phyloP scores from a whole-genome alignment of 1,140 invertebrate species.

The Frieseomelitta varia region DNA sequence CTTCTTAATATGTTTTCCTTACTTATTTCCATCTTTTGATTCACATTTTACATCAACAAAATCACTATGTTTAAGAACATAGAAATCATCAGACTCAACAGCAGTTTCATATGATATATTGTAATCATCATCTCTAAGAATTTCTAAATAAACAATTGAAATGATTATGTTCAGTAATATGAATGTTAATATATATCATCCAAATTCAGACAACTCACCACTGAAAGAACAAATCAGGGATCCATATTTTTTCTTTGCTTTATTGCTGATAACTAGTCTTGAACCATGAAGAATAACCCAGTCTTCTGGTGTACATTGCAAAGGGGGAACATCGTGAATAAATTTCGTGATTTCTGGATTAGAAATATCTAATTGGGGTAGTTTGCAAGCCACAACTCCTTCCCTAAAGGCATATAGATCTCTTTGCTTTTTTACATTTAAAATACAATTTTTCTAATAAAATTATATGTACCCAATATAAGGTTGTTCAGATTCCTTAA shows the following conservation, averaged over 20 bases:
- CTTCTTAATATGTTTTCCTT: constrained; percentile 42
- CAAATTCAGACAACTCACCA: constrained; percentile 67
- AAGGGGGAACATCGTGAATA: constrained; percentile 83
- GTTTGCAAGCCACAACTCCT: constrained; percentile 82
- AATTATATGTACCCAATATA: constrained; percentile 57
- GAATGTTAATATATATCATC: neutral
- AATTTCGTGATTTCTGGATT: constrained; percentile 88
- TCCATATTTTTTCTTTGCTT: constrained; percentile 80
- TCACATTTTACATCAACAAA: constrained; percentile 85
- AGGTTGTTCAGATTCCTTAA: constrained; percentile 68
- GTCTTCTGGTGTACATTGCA: constrained; percentile 84
- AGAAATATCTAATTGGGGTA: constrained; percentile 85
- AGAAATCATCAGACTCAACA: constrained; percentile 83
- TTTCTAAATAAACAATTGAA: constrained; percentile 81
- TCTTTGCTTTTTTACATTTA: constrained; percentile 3
- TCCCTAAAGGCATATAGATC: constrained; percentile 55
- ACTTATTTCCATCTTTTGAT: constrained; percentile 81
- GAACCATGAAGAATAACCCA: constrained; percentile 81
- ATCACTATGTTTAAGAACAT: constrained; percentile 85
- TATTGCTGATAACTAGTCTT: constrained; percentile 82
- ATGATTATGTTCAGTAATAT: neutral
- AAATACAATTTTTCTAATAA: constrained; percentile 7
- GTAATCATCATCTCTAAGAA: constrained; percentile 85
- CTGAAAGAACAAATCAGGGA: constrained; percentile 82
- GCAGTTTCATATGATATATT: constrained; percentile 80